phyloP scores from a whole-genome alignment of 2,888 invertebrate species.

The Ecdyonurus torrentis region DNA sequence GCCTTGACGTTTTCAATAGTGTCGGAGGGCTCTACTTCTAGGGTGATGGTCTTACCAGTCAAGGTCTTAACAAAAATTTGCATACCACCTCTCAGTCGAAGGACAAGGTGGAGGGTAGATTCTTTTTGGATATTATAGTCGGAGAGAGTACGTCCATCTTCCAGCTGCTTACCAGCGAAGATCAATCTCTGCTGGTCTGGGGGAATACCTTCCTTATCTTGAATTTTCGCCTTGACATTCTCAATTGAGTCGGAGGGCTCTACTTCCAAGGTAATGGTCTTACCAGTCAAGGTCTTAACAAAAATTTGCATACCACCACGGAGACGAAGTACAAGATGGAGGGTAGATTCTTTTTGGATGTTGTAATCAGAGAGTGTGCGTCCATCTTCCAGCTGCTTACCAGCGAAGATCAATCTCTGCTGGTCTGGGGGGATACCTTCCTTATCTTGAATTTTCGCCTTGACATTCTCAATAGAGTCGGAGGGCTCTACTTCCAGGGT shows the following conservation, averaged over 20 bases:
- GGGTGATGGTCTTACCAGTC: conserved; percentile 31
- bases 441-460: conserved; percentile 30
- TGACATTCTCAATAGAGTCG: conserved; percentile 35
- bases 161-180: conserved; percentile 42
- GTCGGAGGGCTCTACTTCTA: conserved; percentile 34
- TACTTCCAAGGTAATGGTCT: conserved; percentile 36
- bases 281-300: conserved; percentile 38
- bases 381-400: conserved; percentile 41
- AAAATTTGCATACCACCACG: conserved; percentile 51
- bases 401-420: conserved; percentile 35
- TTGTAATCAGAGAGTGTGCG: conserved; percentile 37
- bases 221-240: conserved; percentile 39
- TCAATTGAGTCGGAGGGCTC: conserved; percentile 43
- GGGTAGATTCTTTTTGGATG: conserved; percentile 38
- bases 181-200: conserved; percentile 42
- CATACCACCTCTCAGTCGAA: conserved; percentile 32
- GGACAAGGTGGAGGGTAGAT: conserved; percentile 37
- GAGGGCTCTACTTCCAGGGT: conserved; percentile 36
- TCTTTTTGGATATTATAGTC: conserved; percentile 48
- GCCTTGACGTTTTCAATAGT: conserved; percentile 35
- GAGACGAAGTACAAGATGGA: conserved; percentile 36
- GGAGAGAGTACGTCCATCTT: conserved; percentile 40
- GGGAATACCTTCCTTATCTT: conserved; percentile 41
- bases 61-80: conserved; percentile 35
- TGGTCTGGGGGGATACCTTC: conserved; percentile 28